Percentiles rank a stretch among this genome's conserved stretches.
Evolutionary conservation across 2,888 invertebrate genomes (phyloP).

Genomic region (Pandemis cinnamomeana): DNA sequence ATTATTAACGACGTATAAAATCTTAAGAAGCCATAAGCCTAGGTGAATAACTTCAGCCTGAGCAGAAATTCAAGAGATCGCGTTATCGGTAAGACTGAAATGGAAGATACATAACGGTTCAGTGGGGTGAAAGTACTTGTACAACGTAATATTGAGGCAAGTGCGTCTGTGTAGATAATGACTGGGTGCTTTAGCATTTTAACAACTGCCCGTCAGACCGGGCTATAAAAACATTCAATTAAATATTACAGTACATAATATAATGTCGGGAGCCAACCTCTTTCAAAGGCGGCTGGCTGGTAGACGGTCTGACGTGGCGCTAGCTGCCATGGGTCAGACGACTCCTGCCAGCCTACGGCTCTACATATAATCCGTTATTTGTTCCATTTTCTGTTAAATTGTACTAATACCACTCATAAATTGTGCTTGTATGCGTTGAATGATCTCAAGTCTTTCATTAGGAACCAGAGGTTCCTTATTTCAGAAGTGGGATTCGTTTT

Average conservation of each 20-base stretch:
- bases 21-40: constrained; percentile 33
- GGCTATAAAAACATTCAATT: neutral
- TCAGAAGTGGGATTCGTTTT: no score
- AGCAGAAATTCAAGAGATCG: constrained; percentile 61
- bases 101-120: constrained; percentile 66
- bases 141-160: constrained; percentile 60
- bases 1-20: constrained; percentile 45
- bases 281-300: no score
- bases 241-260: neutral
- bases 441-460: no score
- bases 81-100: constrained; percentile 57
- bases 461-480: no score
- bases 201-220: neutral
- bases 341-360: no score
- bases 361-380: no score
- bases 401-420: no score
- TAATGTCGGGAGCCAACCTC: no score
- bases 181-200: constrained; percentile 14
- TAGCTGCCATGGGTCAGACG: no score
- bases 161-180: constrained; percentile 44
- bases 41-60: constrained; percentile 41
- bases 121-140: constrained; percentile 75
- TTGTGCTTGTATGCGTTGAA: no score
- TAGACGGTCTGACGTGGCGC: no score
- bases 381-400: no score